Evolutionary conservation across 2,888 invertebrate species (phyloP), one percentile per base, ranked within the genome.

Genomic region (Troides aeacus): DNA sequence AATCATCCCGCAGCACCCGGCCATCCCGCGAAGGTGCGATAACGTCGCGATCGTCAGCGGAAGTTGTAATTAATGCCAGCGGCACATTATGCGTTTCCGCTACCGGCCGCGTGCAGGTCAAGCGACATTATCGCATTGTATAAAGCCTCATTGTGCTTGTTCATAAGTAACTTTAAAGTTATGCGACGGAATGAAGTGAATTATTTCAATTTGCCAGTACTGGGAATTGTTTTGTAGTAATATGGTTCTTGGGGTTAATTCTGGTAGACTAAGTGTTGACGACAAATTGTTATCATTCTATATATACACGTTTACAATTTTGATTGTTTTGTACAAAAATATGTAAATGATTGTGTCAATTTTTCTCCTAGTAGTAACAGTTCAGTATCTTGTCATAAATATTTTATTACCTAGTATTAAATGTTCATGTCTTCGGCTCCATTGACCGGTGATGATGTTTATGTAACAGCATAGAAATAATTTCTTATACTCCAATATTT

Each of bases 181-280:
- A 86, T 82, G 81, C 79, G 76, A 76, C 80, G 74, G 77, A 78
- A 80, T 79, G 74, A 78, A 79, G 79, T 84, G 82, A 88, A 86
- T 88, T 86, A 89, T 89, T 88, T 87, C 85, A 85, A 87, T 86
- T 88, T 83, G 80, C 82, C 84, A 84, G 80, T 78, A 81, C 78
- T 81, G 80, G 77, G 85, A 86, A 88, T 87, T 85, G 84, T 88
- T 88, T 81, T 72, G 76, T 77, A 84, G 82, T 84, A 79, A 80
- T 79, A 78, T 83, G 86, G 83, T 86, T 85, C 86, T 84, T 81
- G 82, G 86, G 82, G 84, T 82, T 83, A 81, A 77, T 82, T 79
- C 79, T 82, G 82, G 80, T 86, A 2, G 84, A 83, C 81, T 84
- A 62, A 79, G 78, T 80, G 84, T 82, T 77, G 75, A 78, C 75